Conservation (phyloP, 2,113 vertebrate genomes). For the Varanus komodoensis region DNA sequence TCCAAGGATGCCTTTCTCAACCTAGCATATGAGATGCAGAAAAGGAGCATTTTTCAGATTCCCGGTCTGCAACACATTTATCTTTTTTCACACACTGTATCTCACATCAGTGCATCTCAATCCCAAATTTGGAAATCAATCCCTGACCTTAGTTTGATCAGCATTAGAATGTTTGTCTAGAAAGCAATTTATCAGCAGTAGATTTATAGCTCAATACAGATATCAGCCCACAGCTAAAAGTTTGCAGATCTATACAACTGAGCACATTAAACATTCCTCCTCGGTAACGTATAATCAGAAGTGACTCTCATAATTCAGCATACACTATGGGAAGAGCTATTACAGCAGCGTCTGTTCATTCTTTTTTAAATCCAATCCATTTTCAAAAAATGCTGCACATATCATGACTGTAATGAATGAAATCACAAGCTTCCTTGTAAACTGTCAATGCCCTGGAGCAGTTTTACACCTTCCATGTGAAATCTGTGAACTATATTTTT, state of each 20-base stretch:
- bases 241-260: constrained; percentile 66
- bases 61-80: constrained; percentile 47
- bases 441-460: constrained; percentile 54
- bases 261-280: constrained; percentile 64
- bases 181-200: constrained; percentile 67
- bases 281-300: constrained; percentile 62
- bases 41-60: not conserved
- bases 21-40: not conserved
- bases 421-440: constrained; percentile 58
- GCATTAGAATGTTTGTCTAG: constrained; percentile 49
- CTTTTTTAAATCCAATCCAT: constrained; percentile 50
- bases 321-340: constrained; percentile 49
- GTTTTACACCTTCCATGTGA: constrained; percentile 62
- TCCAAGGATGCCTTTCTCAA: not conserved
- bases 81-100: constrained; percentile 20
- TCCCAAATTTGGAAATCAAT: constrained; percentile 63
- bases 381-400: constrained; percentile 64
- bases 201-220: constrained; percentile 68
- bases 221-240: constrained; percentile 68
- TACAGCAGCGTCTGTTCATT: constrained; percentile 51
- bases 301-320: constrained; percentile 67
- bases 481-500: constrained; percentile 40
- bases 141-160: constrained; percentile 61
- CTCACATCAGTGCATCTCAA: constrained; percentile 13
- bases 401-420: constrained; percentile 69